Conservation (phyloP, 1,140 invertebrate species). For the Danaus melanippus region DNA sequence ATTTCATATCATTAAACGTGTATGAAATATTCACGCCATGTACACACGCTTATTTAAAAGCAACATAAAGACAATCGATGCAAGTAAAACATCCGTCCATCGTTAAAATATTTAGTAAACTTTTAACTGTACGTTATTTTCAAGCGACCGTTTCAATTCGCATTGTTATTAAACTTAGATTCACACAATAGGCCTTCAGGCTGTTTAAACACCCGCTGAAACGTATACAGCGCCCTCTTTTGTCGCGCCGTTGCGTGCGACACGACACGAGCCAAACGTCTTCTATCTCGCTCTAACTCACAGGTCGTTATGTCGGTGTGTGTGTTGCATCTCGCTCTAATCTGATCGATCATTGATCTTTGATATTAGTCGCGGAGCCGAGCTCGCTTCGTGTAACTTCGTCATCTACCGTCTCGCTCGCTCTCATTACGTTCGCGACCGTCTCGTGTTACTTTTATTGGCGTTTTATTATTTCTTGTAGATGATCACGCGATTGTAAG, state of each 20-base stretch:
- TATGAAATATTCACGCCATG: background rate
- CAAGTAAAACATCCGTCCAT: too few relatives aligned
- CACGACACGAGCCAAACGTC: slow-evolving; percentile 60
- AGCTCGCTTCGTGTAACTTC: slow-evolving; percentile 50
- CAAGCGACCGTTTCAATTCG: slow-evolving; percentile 23
- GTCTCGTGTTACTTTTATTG: slow-evolving; percentile 70
- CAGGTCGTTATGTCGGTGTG: slow-evolving; percentile 28
- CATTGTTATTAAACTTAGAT: slow-evolving; percentile 24
- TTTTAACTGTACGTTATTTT: slow-evolving; percentile 23
- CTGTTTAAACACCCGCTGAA: slow-evolving; percentile 25
- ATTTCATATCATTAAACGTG: background rate
- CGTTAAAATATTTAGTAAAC: slow-evolving; percentile 14
- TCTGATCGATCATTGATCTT: slow-evolving; percentile 71
- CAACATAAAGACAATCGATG: too few relatives aligned
- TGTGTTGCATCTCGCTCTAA: slow-evolving; percentile 54
- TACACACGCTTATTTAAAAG: too few relatives aligned
- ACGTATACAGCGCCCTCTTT: slow-evolving; percentile 50
- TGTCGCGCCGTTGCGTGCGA: slow-evolving; percentile 25
- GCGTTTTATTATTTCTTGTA: slow-evolving; percentile 72
- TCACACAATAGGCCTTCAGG: slow-evolving; percentile 19
- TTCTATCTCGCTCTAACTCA: slow-evolving; percentile 37
- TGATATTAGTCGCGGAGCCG: slow-evolving; percentile 66
- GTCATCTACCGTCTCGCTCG: slow-evolving; percentile 44
- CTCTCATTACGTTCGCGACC: slow-evolving; percentile 45
- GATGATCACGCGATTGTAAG: slow-evolving; percentile 71